Conservation (phyloP, 1,140 invertebrate species). For the Atta texana region DNA sequence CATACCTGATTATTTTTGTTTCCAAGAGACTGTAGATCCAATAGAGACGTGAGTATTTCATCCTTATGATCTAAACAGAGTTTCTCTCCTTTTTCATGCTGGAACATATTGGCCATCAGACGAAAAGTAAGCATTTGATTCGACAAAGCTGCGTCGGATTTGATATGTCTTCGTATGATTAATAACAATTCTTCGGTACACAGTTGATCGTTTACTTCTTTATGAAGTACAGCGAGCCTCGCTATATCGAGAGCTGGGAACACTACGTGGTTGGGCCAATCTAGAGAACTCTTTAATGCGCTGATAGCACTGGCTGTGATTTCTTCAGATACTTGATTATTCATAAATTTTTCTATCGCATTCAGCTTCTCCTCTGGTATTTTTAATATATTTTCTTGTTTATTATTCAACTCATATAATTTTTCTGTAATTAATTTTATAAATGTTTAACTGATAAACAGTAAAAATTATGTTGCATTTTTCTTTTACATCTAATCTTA, state of each 20-base stretch:
- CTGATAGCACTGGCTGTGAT: conserved; percentile 85
- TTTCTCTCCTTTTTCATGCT: conserved; percentile 88
- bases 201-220: conserved; percentile 88
- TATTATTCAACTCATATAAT: conserved; percentile 91
- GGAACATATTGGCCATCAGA: conserved; percentile 92
- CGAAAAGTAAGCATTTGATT: conserved; percentile 93
- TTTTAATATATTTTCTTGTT: conserved; percentile 84
- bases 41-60: conserved; percentile 87
- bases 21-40: conserved; percentile 86
- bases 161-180: conserved; percentile 83
- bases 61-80: conserved; percentile 87
- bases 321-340: conserved; percentile 78
- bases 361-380: conserved; percentile 88
- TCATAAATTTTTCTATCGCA: conserved; percentile 88
- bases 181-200: conserved; percentile 86
- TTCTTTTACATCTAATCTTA: conserved; percentile 58
- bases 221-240: conserved; percentile 91
- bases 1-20: conserved; percentile 90
- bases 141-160: conserved; percentile 85
- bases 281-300: conserved; percentile 89
- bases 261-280: conserved; percentile 93
- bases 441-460: not conserved
- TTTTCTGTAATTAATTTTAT: conserved; percentile 85
- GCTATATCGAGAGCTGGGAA: conserved; percentile 96
- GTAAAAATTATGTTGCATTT: conserved; percentile 1